Evolutionary conservation across 2,888 invertebrate genomes (phyloP), one percentile per base, ranked within the genome.

Genomic region (Leucophenga montana): DNA sequence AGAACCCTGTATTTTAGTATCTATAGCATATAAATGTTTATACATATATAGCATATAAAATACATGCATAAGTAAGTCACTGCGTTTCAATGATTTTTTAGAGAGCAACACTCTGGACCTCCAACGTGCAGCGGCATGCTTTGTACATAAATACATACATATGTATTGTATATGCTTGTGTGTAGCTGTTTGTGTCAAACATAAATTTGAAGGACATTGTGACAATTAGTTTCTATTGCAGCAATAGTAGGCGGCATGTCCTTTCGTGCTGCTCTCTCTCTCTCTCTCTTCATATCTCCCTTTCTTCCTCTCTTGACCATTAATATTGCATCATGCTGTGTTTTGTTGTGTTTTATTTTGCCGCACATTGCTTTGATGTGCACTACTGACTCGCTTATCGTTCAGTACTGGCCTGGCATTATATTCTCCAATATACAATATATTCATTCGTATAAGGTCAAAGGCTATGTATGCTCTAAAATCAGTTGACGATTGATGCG

Each of bases 161-260:
- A 53, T 16, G 14, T 20, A 2, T 16, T 20, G 18, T 53, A 4
- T 53, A 0, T 16, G n/a, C 74, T 70, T 72, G 68, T 64, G 70
- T 69, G 61, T 64, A 22, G 33, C 67, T 72, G 69, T 76, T 75
- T 75, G 72, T 69, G 74, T 69, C 56, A 71, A 77, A 74, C 79
- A 76, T 82, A 80, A 81, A 81, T 61, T 61, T 77, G 75, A 84
- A 84, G 84, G 84, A 84, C 82, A 81, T 70, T 77, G 9, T 11
- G 64, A 82, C 83, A 83, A 83, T 83, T 83, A 82, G 74, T 39
- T 61, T 61, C 9, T 31, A n/a, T 46, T 22, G 44, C 54, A 27
- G 2, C 11, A 56, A 22, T 31, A 53, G 61, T 44, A 13, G n/a
- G 39, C 57, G 48, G 57, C 65, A 50, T 48, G 69, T 59, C 59